A percentile compares a stretch with the other conserved stretches of the same genome.
phyloP scores from a whole-genome alignment of 2,888 invertebrate genomes.

The Phorcus lineatus region DNA sequence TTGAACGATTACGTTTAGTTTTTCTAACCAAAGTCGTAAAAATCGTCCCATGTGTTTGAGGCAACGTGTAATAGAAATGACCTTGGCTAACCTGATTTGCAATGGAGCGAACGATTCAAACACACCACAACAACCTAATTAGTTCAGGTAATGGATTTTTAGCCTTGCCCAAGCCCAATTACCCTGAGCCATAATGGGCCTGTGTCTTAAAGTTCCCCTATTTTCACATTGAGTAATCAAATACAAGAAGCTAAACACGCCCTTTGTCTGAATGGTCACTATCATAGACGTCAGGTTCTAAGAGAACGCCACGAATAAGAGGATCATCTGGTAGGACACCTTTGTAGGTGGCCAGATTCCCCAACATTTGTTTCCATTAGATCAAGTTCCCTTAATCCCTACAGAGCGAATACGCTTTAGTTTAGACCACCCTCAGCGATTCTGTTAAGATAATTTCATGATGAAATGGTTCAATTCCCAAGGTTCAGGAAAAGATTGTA shows the following conservation, averaged over 20 bases:
- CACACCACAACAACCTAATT: background rate
- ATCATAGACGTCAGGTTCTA: background rate
- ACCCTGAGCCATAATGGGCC: background rate
- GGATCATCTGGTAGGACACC: background rate
- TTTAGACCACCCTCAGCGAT: background rate
- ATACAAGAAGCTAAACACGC: background rate
- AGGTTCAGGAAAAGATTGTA: background rate
- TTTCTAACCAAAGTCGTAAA: too few species aligned
- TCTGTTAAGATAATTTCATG: background rate
- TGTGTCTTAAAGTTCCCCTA: background rate
- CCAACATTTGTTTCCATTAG: background rate
- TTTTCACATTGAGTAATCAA: conserved; percentile 14
- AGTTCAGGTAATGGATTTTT: background rate
- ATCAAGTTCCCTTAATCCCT: background rate
- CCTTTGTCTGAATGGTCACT: background rate
- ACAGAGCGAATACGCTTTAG: background rate
- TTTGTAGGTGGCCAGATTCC: background rate
- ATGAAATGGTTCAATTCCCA: background rate
- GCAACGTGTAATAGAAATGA: too few species aligned
- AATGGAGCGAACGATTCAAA: conserved; percentile 5
- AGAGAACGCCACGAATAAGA: background rate
- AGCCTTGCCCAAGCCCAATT: background rate
- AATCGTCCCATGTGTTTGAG: too few species aligned
- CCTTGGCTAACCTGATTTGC: background rate
- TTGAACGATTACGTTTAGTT: too few species aligned